Conservation (phyloP, 2,888 invertebrate genomes). For the Calliscelio sp. region DNA sequence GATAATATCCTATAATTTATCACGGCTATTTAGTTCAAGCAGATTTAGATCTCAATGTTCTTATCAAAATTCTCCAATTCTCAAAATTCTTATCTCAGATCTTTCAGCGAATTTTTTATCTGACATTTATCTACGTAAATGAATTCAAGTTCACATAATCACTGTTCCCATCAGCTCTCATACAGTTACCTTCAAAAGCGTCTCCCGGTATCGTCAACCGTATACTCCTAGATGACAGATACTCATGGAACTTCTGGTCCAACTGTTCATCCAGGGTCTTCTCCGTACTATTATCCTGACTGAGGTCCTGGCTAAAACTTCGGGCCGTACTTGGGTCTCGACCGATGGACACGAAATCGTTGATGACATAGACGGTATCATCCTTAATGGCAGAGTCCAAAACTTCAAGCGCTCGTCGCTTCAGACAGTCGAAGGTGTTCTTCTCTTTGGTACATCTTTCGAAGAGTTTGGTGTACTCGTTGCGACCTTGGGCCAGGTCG, state of each 20-base stretch:
- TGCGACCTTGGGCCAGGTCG: conserved; percentile 68
- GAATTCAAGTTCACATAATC: no score
- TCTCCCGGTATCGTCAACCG: conserved; percentile 84
- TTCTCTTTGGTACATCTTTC: conserved; percentile 83
- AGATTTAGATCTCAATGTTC: no score
- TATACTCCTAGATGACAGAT: conserved; percentile 83
- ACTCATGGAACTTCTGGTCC: conserved; percentile 83
- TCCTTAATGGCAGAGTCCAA: conserved; percentile 83
- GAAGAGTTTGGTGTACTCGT: conserved; percentile 82
- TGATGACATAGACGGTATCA: conserved; percentile 82
- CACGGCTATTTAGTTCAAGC: no score
- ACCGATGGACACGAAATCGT: conserved; percentile 83
- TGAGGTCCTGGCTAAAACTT: conserved; percentile 54
- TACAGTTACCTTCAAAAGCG: conserved; percentile 84
- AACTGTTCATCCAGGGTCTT: conserved; percentile 82
- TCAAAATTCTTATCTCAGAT: no score
- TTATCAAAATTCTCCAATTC: neutral
- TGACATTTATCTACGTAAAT: no score
- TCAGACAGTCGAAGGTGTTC: conserved; percentile 84
- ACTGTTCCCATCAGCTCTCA: no score
- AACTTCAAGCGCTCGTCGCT: conserved; percentile 82
- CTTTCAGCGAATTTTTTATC: no score
- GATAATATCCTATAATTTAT: no score
- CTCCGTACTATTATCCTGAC: conserved; percentile 77
- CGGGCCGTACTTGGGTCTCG: conserved; percentile 77